Percentiles rank a stretch among this genome's conserved stretches.
These are phyloP conservation scores for Drosophila carrolli DNA, from an alignment of 1,140 invertebrate genomes.

Conservation along the genomic window DNA sequence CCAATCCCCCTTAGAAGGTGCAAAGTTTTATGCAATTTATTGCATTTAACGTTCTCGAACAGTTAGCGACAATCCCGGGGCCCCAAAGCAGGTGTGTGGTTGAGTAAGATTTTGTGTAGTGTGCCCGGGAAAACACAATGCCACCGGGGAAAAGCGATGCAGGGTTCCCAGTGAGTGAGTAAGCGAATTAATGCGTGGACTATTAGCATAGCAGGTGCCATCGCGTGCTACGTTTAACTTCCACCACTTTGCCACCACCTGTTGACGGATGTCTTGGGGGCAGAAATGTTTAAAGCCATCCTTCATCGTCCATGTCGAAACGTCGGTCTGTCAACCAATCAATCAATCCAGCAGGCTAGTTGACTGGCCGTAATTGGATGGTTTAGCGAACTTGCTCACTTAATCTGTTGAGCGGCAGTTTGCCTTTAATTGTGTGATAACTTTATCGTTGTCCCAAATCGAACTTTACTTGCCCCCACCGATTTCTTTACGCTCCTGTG, in stretches of 20 bases:
- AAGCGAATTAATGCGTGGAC: conserved; percentile 49
- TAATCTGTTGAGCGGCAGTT: conserved; percentile 39
- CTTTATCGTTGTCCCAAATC: conserved; percentile 40
- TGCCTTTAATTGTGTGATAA: conserved; percentile 32
- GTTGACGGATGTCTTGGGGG: conserved; percentile 26
- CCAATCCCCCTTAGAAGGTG: conserved; percentile 5
- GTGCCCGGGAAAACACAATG: conserved; percentile 25
- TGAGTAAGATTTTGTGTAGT: conserved; percentile 47
- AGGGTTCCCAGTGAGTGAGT: conserved; percentile 7
- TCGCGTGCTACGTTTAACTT: conserved; percentile 36
- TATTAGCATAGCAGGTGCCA: conserved; percentile 51
- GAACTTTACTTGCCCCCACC: conserved; percentile 25
- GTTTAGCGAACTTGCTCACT: conserved; percentile 18
- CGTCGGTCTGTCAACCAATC: conserved; percentile 6
- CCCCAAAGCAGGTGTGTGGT: conserved; percentile 9
- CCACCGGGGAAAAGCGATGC: not conserved
- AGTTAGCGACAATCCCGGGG: conserved; percentile 26
- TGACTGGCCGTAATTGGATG: conserved; percentile 38
- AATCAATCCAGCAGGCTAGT: conserved; percentile 25
- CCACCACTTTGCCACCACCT: conserved; percentile 18
- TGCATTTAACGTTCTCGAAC: conserved; percentile 58
- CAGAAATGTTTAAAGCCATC: not conserved
- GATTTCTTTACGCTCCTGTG: conserved; percentile 29
- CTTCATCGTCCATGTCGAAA: conserved; percentile 4
- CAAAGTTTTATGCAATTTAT: conserved; percentile 72